Evolutionary conservation across 2,888 invertebrate species (phyloP), one percentile per base, ranked within the genome.

Genomic region (Nemotelus nigrinus): DNA sequence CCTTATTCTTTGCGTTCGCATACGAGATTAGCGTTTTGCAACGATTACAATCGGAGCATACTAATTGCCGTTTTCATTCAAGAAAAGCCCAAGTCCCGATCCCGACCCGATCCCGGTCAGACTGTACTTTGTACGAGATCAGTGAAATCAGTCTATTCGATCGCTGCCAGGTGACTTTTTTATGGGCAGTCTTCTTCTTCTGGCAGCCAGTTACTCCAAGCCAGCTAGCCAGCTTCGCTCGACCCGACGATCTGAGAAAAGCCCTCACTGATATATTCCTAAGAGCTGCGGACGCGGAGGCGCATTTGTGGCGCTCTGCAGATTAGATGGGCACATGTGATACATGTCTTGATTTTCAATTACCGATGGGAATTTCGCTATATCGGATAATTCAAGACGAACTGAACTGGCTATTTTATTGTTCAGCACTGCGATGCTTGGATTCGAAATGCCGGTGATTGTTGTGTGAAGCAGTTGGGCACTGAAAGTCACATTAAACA

Each of bases 41-140:
- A 82, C 84, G 85, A 85, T 85, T 85, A 84, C 85, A 85, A 86
- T 86, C 86, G 82, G 82, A 83, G 85, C 84, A 85, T 85, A 85
- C 85, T 85, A 85, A 85, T 85, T 86, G 86, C 79, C 7, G 45
- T 64, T 76, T 75, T 74, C 74, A 74, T 74, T 74, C 60, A 70
- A 74, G 74, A 74, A 74, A 74, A 74, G 47, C 48, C 41, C 41
- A 60, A n/a, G 47, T 41, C 55, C 53, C 70, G 47, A 41, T 43
- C 70, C 7, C 53, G 43, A 47, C 55, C 55, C 53, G 43, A 39
- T 70, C 55, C 53, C 55, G 53, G 70, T 43, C 53, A 70, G 43
- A 44, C 4, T 60, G 25, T 60, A 25, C 48, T 41, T 67, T 67
- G 43, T 63, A 25, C 63, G 8, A 39, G 63, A 57, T 57, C 57